Base-by-base conservation (phyloP, 2,888 invertebrate species). In the Calameuta idolon region DNA sequence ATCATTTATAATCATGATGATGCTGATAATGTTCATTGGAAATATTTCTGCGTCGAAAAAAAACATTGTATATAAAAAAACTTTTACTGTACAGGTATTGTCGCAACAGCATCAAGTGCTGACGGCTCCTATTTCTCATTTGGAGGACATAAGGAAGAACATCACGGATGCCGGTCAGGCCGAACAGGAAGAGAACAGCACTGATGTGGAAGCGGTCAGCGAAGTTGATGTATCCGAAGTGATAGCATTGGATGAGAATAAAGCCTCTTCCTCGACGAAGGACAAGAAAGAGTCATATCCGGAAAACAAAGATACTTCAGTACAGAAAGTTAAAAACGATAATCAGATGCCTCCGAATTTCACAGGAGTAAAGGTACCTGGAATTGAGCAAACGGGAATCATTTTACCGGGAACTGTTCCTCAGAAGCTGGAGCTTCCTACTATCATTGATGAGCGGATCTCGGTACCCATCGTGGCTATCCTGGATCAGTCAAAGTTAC, bases 51-150 rank as follows among this genome's bases (percentile, higher is more conserved):
- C 40, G 40, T 40, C 5, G 40, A 40, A 15, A 40, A 1, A 40
- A 15, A 40, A 40, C 15, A 40, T 40, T 40, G 5, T 15, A 15
- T 15, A 40, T 40, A 5, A 40, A 15, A 40, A 15, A 40, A 15
- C 1, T 15, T 5, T 40, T 40, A 34, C 69, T 12, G 15, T 69
- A 37, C 34, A 88, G 88, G 81, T 88, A n/a, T 77, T 88, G 3
- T 82, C 88, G 12, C 83, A 85, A 34, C 80, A 82, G 0, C 82
- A 86, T 55, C 85, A 88, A 74, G 73, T 88, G 69, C 81, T 87
- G 3, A 85, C 84, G 11, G 85, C 85, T 23, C 88, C 88, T 0
- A 31, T 73, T n/a, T 34, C 73, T 33, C 81, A 86, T 34, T 79
- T 86, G 75, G 85, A 86, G 23, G 84, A 86, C 74, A 83, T 86